Conservation (phyloP, 2,113 vertebrate genomes). For the Parotia lawesii region DNA sequence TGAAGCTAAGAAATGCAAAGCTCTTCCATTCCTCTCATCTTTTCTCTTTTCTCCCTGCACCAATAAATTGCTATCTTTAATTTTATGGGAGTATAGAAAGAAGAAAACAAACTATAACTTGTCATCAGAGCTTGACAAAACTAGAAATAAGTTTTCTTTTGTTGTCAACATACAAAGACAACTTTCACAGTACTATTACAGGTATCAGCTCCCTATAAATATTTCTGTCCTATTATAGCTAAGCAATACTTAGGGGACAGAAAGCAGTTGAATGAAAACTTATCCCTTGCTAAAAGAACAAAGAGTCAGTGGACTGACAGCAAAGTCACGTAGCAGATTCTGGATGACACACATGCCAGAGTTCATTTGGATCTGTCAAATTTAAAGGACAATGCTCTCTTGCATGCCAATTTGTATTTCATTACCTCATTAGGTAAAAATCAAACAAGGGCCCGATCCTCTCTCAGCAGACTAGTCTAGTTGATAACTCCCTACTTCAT, state of each 20-base stretch:
- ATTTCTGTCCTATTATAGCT: not conserved
- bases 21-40: not conserved
- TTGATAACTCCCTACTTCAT: not conserved
- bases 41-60: not conserved
- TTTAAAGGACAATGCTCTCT: not conserved
- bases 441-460: not conserved
- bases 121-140: not conserved
- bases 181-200: not conserved
- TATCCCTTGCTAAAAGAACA: not conserved
- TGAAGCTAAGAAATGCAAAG: slow-evolving; percentile 2
- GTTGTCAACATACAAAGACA: not conserved
- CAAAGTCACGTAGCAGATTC: not conserved
- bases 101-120: not conserved
- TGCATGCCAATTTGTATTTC: not conserved
- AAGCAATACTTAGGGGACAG: not conserved
- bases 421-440: not conserved
- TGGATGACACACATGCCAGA: not conserved
- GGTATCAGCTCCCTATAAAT: not conserved
- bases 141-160: not conserved
- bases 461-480: not conserved
- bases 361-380: not conserved
- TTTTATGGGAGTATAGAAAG: not conserved
- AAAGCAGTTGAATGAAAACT: not conserved
- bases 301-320: not conserved
- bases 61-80: not conserved